phyloP scores from a whole-genome alignment of 2,888 invertebrate genomes.

The Lathronympha strigana region DNA sequence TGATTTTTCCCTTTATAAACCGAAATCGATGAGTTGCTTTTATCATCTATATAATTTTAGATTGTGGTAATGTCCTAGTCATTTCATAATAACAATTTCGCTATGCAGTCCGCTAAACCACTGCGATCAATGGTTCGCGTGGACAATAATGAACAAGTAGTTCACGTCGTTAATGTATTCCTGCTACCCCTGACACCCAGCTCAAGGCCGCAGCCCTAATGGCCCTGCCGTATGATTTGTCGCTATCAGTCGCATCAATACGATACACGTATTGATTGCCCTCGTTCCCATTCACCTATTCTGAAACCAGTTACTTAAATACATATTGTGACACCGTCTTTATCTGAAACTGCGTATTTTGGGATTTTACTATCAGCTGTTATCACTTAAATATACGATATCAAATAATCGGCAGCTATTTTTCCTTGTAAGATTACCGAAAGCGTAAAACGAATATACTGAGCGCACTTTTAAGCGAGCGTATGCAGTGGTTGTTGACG shows the following conservation, averaged over 20 bases:
- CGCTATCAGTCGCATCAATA: conserved; percentile 45
- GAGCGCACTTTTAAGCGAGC: conserved; percentile 12
- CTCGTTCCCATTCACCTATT: conserved; percentile 52
- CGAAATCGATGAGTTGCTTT: background rate
- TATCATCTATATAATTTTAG: background rate
- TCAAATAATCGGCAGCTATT: conserved; percentile 18
- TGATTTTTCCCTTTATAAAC: background rate
- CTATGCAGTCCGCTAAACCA: background rate
- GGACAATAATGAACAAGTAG: background rate
- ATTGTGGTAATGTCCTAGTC: background rate
- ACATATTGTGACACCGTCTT: conserved; percentile 31
- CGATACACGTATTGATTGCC: conserved; percentile 57
- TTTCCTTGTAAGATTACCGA: conserved; percentile 15
- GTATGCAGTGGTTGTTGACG: conserved; percentile 41
- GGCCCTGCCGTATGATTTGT: conserved; percentile 49
- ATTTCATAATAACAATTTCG: background rate
- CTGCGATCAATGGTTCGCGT: conserved; percentile 10
- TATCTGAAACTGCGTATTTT: conserved; percentile 24
- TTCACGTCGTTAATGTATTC: conserved; percentile 46
- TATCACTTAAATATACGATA: conserved; percentile 36
- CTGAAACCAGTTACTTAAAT: conserved; percentile 34
- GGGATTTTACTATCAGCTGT: conserved; percentile 25
- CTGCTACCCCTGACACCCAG: conserved; percentile 51
- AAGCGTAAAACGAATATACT: conserved; percentile 6
- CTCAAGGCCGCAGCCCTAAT: conserved; percentile 47